Percentiles rank a stretch among this genome's conserved stretches.
These are phyloP conservation scores for Enhydra lutris DNA, from an alignment of 2,113 vertebrate species.

Conservation along the genomic window DNA sequence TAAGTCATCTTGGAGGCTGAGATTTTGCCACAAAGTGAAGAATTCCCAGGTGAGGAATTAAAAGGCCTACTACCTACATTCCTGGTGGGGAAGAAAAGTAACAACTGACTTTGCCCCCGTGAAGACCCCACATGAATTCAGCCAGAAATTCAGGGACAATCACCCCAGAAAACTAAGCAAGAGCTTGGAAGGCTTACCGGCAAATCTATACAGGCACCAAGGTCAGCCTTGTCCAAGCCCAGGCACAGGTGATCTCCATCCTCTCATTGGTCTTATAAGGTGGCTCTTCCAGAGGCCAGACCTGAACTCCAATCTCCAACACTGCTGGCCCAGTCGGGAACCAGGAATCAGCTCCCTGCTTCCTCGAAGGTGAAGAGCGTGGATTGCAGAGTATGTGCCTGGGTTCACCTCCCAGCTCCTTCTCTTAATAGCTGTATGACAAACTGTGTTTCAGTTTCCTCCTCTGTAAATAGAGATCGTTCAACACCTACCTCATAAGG, in stretches of 20 bases:
- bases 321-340: background rate
- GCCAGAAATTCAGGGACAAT: background rate
- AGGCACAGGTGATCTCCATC: background rate
- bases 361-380: background rate
- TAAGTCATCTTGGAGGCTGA: background rate
- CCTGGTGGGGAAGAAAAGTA: background rate
- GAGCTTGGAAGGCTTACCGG: background rate
- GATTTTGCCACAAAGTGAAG: slow-evolving; percentile 22
- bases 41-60: slow-evolving; percentile 3
- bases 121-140: background rate
- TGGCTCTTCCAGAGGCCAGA: background rate
- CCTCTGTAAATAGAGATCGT: background rate
- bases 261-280: accelerated
- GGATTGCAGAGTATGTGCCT: background rate
- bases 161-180: background rate
- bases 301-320: background rate
- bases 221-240: background rate
- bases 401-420: background rate
- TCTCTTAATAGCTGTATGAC: background rate
- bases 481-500: background rate
- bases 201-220: background rate
- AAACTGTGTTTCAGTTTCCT: background rate
- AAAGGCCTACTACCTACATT: background rate
- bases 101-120: background rate
- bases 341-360: background rate